These are phyloP conservation scores for Drosophila ficusphila DNA, from an alignment of 1,140 invertebrate species.

Conservation along the genomic window DNA sequence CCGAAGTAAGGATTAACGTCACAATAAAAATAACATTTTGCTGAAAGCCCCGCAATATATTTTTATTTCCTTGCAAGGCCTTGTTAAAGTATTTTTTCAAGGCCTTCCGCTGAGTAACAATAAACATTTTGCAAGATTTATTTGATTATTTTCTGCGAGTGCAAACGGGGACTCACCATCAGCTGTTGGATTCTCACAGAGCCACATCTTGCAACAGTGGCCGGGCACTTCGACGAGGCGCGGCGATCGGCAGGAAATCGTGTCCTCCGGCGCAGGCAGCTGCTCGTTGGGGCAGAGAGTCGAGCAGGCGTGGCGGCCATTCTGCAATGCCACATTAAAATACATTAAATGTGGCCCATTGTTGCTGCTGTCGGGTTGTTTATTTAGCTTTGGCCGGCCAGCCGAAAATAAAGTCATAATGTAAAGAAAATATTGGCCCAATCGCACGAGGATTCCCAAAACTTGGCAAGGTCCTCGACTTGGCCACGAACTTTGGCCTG, in stretches of 20 bases:
- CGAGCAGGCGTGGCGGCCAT: slow-evolving; percentile 90
- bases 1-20: no score
- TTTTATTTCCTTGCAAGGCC: no score
- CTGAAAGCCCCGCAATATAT: no score
- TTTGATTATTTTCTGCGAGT: not conserved
- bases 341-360: slow-evolving; percentile 58
- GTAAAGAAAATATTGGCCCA: slow-evolving; percentile 59
- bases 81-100: no score
- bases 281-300: slow-evolving; percentile 89
- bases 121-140: no score
- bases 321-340: slow-evolving; percentile 84
- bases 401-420: slow-evolving; percentile 73
- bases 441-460: slow-evolving; percentile 11
- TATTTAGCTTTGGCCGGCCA: slow-evolving; percentile 50
- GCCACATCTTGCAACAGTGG: slow-evolving; percentile 90
- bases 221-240: slow-evolving; percentile 88
- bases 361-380: slow-evolving; percentile 34
- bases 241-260: slow-evolving; percentile 86
- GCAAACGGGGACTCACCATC: slow-evolving; percentile 73
- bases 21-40: no score
- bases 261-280: slow-evolving; percentile 86
- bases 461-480: slow-evolving; percentile 16
- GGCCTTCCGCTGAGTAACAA: no score
- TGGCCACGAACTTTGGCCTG: slow-evolving; percentile 17
- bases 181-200: slow-evolving; percentile 88